phyloP scores from a whole-genome alignment of 2,888 invertebrate genomes.

The Cantharis nigra region DNA sequence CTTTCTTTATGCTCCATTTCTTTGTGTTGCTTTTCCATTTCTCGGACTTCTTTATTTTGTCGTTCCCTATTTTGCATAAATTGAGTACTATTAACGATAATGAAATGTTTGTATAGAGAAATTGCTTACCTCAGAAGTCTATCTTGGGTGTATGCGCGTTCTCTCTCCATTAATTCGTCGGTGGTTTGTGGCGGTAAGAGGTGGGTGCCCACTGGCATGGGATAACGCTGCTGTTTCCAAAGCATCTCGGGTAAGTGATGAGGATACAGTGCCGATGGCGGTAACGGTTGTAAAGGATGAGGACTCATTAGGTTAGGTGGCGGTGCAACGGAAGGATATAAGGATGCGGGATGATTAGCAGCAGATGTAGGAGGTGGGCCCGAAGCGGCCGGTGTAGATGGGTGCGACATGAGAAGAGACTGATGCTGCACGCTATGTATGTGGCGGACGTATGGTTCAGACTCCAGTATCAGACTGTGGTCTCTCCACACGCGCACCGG shows the following conservation, averaged over 20 bases:
- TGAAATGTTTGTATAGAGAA: not conserved
- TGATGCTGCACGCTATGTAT: conserved; percentile 66
- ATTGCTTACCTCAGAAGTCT: conserved; percentile 68
- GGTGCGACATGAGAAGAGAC: conserved; percentile 64
- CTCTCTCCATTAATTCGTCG: conserved; percentile 59
- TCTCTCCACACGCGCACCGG: conserved; percentile 62
- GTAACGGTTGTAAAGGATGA: conserved; percentile 46
- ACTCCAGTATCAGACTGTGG: conserved; percentile 59
- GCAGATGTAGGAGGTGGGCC: conserved; percentile 54
- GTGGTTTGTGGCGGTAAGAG: conserved; percentile 52
- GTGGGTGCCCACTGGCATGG: conserved; percentile 60
- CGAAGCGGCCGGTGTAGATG: conserved; percentile 51
- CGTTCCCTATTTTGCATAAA: conserved; percentile 41
- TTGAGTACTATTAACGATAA: not conserved
- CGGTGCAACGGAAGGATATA: conserved; percentile 41
- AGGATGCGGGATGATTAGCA: conserved; percentile 43
- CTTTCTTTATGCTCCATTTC: conserved; percentile 56
- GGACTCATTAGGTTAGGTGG: conserved; percentile 51
- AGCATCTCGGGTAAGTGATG: conserved; percentile 58
- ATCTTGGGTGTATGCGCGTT: conserved; percentile 63
- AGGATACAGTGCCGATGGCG: conserved; percentile 52
- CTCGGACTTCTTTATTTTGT: conserved; percentile 71
- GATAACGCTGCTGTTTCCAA: conserved; percentile 66
- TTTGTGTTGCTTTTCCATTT: conserved; percentile 62
- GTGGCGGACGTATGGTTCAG: conserved; percentile 61